phyloP scores from a whole-genome alignment of 1,140 invertebrate genomes.

The Cyclargus thomasi region DNA sequence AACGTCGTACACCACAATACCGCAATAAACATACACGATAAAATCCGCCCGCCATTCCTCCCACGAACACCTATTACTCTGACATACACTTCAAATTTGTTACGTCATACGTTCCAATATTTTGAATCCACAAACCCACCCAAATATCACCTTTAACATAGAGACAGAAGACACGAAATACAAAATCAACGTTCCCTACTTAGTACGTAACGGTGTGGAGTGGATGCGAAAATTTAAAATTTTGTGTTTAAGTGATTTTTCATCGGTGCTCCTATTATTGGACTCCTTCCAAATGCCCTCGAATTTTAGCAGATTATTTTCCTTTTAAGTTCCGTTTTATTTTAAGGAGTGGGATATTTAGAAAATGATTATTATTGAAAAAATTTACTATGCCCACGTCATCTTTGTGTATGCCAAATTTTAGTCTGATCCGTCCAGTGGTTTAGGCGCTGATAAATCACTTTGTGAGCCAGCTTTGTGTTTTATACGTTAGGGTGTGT shows the following conservation, averaged over 20 bases:
- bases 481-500: too few relatives aligned
- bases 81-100: constrained; percentile 68
- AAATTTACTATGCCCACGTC: too few relatives aligned
- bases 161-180: constrained; percentile 20
- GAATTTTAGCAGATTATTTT: constrained; percentile 22
- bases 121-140: constrained; percentile 18
- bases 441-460: too few relatives aligned
- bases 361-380: background rate
- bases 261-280: constrained; percentile 63
- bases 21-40: constrained; percentile 39
- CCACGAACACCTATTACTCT: constrained; percentile 66
- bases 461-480: too few relatives aligned
- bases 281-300: constrained; percentile 38
- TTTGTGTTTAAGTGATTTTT: constrained; percentile 71
- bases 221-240: constrained; percentile 68
- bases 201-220: constrained; percentile 24
- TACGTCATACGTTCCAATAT: constrained; percentile 29
- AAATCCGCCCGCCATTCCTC: constrained; percentile 57
- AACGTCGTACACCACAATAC: background rate
- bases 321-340: constrained; percentile 1
- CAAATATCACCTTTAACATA: constrained; percentile 27
- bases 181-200: constrained; percentile 1
- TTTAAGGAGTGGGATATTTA: background rate
- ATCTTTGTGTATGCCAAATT: too few relatives aligned
- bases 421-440: too few relatives aligned